phyloP scores from a whole-genome alignment of 2,797 vertebrate genomes.

The Furcifer pardalis region DNA sequence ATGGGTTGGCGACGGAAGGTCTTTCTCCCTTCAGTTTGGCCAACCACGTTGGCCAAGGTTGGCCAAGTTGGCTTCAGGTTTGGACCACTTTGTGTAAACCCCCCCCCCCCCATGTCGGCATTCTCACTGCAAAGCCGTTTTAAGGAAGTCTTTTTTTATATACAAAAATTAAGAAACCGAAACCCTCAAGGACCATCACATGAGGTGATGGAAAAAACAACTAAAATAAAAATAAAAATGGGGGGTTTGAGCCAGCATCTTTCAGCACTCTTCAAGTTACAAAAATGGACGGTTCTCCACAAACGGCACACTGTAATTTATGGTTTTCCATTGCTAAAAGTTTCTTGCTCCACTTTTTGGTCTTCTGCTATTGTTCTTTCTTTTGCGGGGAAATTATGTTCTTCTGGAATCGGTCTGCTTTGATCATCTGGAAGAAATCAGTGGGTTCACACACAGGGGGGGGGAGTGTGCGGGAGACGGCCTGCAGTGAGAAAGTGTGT shows the following conservation, averaged over 20 bases:
- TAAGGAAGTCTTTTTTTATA: constrained; percentile 40
- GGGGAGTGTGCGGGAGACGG: no score
- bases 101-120: constrained; percentile 64
- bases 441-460: background rate
- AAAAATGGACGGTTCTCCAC: constrained; percentile 50
- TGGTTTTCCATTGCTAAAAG: constrained; percentile 34
- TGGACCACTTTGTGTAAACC: constrained; percentile 31
- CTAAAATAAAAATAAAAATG: no score
- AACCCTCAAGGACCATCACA: constrained; percentile 31
- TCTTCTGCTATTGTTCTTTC: constrained; percentile 7
- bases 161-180: constrained; percentile 35
- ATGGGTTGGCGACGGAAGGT: no score
- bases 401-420: constrained; percentile 21
- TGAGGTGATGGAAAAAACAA: constrained; percentile 65
- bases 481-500: no score
- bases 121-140: constrained; percentile 51
- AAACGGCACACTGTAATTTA: constrained; percentile 57
- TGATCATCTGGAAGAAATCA: constrained; percentile 62
- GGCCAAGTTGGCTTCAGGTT: constrained; percentile 50
- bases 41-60: constrained; percentile 11
- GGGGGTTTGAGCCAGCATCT: constrained; percentile 28
- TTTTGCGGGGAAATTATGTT: constrained; percentile 21
- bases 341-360: constrained; percentile 50
- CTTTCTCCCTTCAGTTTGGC: no score
- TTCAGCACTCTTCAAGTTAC: constrained; percentile 39